phyloP scores from a whole-genome alignment of 2,113 vertebrate genomes.

The Alligator sinensis region DNA sequence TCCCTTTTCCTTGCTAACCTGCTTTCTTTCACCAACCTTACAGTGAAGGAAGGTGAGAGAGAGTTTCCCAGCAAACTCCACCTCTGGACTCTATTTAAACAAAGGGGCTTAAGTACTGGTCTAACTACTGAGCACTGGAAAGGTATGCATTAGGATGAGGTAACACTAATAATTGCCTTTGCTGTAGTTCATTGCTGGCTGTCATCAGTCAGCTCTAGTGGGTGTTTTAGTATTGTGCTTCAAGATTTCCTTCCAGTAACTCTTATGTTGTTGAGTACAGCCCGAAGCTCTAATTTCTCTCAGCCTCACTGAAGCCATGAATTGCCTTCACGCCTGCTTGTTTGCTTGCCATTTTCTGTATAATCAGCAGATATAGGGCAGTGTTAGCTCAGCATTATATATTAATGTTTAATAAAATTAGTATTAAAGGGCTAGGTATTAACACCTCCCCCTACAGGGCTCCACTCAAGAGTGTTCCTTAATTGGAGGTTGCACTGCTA shows the following conservation, averaged over 20 bases:
- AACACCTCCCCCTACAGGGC: neutral
- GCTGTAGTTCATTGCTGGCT: no score
- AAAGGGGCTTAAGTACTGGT: no score
- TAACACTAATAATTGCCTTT: no score
- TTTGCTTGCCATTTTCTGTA: conserved; percentile 27
- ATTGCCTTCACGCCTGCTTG: neutral
- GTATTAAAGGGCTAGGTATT: neutral
- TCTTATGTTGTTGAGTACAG: conserved; percentile 11
- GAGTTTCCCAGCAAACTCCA: no score
- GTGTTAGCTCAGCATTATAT: conserved; percentile 53
- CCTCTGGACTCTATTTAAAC: no score
- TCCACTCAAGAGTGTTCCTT: neutral
- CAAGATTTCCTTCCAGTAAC: conserved; percentile 40
- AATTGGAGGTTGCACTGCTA: neutral
- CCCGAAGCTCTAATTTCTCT: conserved; percentile 16
- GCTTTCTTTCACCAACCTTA: no score
- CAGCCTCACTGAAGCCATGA: conserved; percentile 17
- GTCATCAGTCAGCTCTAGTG: no score
- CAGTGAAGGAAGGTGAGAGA: no score
- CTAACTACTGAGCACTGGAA: no score
- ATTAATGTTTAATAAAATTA: conserved; percentile 31
- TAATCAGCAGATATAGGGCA: neutral
- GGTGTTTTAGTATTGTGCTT: neutral
- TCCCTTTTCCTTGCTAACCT: no score
- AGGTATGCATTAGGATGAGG: no score